Evolutionary conservation across 2,888 invertebrate genomes (phyloP).

Genomic region (Apoderus coryli): DNA sequence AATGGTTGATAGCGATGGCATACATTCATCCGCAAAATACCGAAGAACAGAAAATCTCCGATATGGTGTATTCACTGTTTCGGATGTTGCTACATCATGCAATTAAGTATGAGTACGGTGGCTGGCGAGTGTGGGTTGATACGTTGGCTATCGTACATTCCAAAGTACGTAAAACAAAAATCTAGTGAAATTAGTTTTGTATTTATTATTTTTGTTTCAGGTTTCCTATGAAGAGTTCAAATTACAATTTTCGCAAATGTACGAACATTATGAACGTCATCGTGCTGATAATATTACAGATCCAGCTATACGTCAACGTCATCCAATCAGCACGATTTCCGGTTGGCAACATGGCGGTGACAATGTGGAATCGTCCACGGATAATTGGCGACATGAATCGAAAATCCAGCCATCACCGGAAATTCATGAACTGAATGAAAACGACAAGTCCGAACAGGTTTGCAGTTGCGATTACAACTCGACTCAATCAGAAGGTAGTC

Average conservation of each 20-base stretch:
- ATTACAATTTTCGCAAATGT: slow-evolving; percentile 94
- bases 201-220: slow-evolving; percentile 33
- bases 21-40: slow-evolving; percentile 93
- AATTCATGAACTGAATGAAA: slow-evolving; percentile 24
- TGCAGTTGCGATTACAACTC: slow-evolving; percentile 35
- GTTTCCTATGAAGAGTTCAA: slow-evolving; percentile 98
- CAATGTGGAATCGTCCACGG: slow-evolving; percentile 27
- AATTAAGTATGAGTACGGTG: slow-evolving; percentile 97
- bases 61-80: slow-evolving; percentile 96
- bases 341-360: slow-evolving; percentile 71
- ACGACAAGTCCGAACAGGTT: slow-evolving; percentile 29
- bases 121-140: slow-evolving; percentile 99
- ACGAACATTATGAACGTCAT: slow-evolving; percentile 88
- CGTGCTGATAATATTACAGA: slow-evolving; percentile 91
- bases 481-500: slow-evolving; percentile 36
- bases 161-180: slow-evolving; percentile 49
- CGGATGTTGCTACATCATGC: slow-evolving; percentile 97
- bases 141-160: slow-evolving; percentile 98
- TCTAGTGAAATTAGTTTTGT: not conserved
- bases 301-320: slow-evolving; percentile 80
- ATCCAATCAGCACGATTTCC: slow-evolving; percentile 91
- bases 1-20: slow-evolving; percentile 97
- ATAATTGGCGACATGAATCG: slow-evolving; percentile 27
- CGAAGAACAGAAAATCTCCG: slow-evolving; percentile 92
- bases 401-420: too few relatives aligned